Conservation (phyloP, 2,113 vertebrate genomes). For the Trogon surrucura region DNA sequence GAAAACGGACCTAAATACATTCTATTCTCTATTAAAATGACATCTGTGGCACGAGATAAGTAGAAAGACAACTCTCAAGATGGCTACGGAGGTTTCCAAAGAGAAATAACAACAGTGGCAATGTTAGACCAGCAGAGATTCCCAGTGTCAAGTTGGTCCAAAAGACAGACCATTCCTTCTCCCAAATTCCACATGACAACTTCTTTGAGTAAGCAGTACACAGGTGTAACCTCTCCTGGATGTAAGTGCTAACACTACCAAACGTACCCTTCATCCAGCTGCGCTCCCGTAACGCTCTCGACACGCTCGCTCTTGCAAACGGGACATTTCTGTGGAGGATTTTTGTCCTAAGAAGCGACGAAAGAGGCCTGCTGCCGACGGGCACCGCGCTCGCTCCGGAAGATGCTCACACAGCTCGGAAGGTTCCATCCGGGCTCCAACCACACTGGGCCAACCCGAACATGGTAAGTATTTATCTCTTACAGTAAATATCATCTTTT, state of each 20-base stretch:
- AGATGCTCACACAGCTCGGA: background rate
- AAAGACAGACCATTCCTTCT: background rate
- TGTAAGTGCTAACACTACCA: background rate
- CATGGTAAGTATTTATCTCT: background rate
- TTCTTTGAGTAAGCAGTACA: background rate
- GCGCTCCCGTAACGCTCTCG: rapidly evolving
- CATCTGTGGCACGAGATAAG: background rate
- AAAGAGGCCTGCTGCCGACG: background rate
- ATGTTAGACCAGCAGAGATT: background rate
- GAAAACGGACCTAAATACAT: background rate
- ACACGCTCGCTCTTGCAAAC: background rate
- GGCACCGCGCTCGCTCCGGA: background rate
- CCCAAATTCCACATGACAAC: background rate
- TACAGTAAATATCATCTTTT: background rate
- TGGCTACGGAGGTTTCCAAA: background rate
- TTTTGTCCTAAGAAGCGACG: background rate
- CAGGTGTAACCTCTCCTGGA: background rate
- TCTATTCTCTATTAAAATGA: background rate
- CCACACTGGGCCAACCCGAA: background rate
- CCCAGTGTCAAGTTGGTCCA: background rate
- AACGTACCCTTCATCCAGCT: background rate
- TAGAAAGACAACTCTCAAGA: background rate
- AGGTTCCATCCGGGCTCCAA: background rate
- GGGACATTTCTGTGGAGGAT: background rate
- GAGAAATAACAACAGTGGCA: background rate